Evolutionary conservation across 2,797 vertebrate genomes (phyloP).

Genomic region (Parotocinclus haroldoi): DNA sequence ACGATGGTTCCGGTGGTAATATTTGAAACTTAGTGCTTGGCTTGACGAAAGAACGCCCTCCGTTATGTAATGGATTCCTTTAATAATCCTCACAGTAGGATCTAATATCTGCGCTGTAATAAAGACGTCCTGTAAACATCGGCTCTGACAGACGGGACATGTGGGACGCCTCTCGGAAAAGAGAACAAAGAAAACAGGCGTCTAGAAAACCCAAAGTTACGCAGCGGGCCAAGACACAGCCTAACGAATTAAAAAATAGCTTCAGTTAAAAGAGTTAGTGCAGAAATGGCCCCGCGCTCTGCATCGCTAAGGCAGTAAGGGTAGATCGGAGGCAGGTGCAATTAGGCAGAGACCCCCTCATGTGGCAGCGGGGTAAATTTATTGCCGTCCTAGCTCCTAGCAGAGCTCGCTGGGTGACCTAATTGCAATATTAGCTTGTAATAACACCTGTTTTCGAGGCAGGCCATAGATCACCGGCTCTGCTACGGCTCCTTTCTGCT

Average conservation of each 20-base stretch:
- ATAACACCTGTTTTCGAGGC: slow-evolving; percentile 62
- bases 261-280: no score
- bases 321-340: slow-evolving; percentile 40
- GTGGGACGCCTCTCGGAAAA: no score
- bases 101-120: slow-evolving; percentile 6
- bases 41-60: slow-evolving; percentile 11
- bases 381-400: slow-evolving; percentile 56
- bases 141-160: no score
- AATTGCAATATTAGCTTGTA: slow-evolving; percentile 77
- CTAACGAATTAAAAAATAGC: no score
- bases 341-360: slow-evolving; percentile 61
- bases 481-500: slow-evolving; percentile 55
- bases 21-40: no score
- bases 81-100: slow-evolving; percentile 24
- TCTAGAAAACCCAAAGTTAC: no score
- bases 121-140: neutral
- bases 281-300: neutral
- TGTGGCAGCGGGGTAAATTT: slow-evolving; percentile 65
- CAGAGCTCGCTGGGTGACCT: slow-evolving; percentile 65
- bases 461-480: slow-evolving; percentile 54
- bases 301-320: slow-evolving; percentile 8
- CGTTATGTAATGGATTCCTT: slow-evolving; percentile 10
- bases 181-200: no score
- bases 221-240: no score
- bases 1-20: no score